phyloP scores from a whole-genome alignment of 2,888 invertebrate genomes.

The Mimas tiliae region DNA sequence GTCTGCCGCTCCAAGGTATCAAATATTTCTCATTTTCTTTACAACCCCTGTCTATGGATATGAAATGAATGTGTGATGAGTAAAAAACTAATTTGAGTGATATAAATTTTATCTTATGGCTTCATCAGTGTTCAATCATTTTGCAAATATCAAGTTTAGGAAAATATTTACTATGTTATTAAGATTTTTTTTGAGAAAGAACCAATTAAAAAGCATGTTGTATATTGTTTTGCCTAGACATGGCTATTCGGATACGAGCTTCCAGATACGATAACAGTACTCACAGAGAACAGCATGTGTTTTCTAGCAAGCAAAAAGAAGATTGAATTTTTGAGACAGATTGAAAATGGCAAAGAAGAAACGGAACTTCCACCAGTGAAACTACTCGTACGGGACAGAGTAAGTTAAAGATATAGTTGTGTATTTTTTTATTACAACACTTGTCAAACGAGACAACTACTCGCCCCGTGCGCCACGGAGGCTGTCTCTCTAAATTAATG shows the following conservation, averaged over 20 bases:
- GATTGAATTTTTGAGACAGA: conserved; percentile 96
- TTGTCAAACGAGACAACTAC: too few species aligned
- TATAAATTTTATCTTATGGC: too few species aligned
- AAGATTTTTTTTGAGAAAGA: neutral
- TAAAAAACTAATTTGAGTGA: too few species aligned
- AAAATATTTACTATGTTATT: too few species aligned
- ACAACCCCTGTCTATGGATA: too few species aligned
- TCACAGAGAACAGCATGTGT: conserved; percentile 93
- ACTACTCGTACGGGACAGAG: conserved; percentile 95
- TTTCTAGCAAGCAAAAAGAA: conserved; percentile 99
- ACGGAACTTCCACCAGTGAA: conserved; percentile 92
- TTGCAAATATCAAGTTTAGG: too few species aligned
- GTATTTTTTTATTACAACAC: conserved; percentile 2
- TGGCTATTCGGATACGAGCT: conserved; percentile 99
- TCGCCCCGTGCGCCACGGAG: too few species aligned
- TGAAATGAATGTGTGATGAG: too few species aligned
- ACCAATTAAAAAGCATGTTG: conserved; percentile 1
- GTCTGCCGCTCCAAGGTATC: too few species aligned
- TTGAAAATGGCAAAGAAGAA: conserved; percentile 93
- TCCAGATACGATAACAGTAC: conserved; percentile 96
- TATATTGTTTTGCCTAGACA: conserved; percentile 82
- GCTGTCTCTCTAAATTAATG: too few species aligned
- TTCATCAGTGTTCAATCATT: too few species aligned
- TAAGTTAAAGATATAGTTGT: conserved; percentile 67
- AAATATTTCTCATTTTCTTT: too few species aligned